A percentile compares a stretch with the other conserved stretches of the same genome.
These are phyloP conservation scores for Poeciliopsis gracilis DNA, from an alignment of 2,797 vertebrate genomes.

Conservation along the genomic window DNA sequence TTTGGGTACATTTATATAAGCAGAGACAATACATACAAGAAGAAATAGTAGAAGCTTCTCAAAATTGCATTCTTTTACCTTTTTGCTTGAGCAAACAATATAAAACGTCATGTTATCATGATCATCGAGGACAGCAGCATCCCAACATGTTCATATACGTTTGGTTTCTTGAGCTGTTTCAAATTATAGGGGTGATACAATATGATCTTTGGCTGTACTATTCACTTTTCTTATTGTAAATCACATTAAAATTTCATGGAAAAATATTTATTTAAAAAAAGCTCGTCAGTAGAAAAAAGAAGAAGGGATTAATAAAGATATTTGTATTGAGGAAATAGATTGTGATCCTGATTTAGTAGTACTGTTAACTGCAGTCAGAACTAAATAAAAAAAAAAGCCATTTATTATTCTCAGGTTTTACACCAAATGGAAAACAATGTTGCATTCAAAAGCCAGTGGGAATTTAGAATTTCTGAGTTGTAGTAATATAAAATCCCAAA, in stretches of 20 bases:
- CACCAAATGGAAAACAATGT: neutral
- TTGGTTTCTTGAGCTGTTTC: neutral
- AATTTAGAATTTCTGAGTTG: neutral
- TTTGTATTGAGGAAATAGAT: neutral
- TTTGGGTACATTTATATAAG: neutral
- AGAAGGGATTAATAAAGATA: neutral
- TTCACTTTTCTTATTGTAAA: neutral
- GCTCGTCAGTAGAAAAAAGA: neutral
- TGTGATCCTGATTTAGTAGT: neutral
- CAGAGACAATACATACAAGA: neutral
- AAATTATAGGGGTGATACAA: neutral
- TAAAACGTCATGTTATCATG: neutral
- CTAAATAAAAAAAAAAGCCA: neutral
- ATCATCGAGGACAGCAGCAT: neutral
- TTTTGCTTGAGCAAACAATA: neutral
- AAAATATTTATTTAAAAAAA: neutral
- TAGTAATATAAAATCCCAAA: neutral
- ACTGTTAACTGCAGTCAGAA: neutral
- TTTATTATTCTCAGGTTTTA: neutral
- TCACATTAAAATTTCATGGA: neutral
- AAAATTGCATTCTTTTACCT: neutral
- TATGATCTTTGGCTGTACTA: neutral
- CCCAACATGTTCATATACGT: neutral
- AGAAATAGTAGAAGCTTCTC: neutral
- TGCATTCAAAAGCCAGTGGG: neutral